Evolutionary conservation across 2,888 invertebrate genomes (phyloP), one percentile per base, ranked within the genome.

Genomic region (Meloe dianella): DNA sequence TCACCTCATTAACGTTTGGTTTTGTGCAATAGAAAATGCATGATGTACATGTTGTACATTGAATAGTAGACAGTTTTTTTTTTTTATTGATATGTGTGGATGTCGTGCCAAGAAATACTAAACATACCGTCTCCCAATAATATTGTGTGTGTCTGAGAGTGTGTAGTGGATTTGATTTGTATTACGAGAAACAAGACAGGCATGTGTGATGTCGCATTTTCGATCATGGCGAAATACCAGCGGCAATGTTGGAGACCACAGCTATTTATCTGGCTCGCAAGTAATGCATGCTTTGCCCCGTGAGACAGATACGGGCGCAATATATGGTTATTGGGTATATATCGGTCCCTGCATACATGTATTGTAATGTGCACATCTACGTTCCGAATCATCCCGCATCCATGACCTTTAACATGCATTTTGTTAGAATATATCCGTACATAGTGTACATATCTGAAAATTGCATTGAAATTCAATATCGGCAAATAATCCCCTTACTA

Each of bases 241-340:
- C 22, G 27, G 60, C 57, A 51, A 54, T 56, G 56, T 65, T 62
- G 56, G n/a, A 61, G 66, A 64, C 73, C 75, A 73, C 74, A 78
- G 75, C 79, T 79, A 81, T 80, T 80, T 80, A 80, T 80, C 79
- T 79, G 80, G 77, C 79, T 79, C 73, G 77, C 68, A 76, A 76
- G 78, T 79, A 80, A 80, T 80, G 77, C 78, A 80, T 74, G 77
- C 74, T 64, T 67, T 73, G 75, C 77, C 81, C 80, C 81, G 63
- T 68, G 80, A 79, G 82, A 80, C 80, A 80, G 79, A 82, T 81
- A 81, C 77, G 77, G 77, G 71, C 78, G 77, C 79, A 77, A 82
- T 82, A 80, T 82, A 81, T 81, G 82, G 81, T 82, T 81, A 81
- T 82, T 81, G 81, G 79, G 78, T 80, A 80, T 79, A 77, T 80